A percentile compares a stretch with the other conserved stretches of the same genome.
phyloP scores from a whole-genome alignment of 2,113 vertebrate genomes.

The Todiramphus chloris region DNA sequence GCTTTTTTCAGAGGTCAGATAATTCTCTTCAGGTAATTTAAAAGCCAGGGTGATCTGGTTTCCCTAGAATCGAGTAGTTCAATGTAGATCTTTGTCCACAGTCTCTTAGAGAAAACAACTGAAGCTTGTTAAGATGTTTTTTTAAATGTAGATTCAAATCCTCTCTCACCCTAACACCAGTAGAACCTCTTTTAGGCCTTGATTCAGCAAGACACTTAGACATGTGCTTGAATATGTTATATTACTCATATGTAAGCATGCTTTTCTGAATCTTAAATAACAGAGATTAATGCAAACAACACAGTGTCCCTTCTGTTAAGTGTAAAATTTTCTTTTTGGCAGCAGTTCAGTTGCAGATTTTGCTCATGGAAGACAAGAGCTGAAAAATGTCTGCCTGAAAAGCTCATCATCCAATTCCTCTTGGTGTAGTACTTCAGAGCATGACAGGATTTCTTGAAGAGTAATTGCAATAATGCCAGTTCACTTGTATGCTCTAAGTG shows the following conservation, averaged over 20 bases:
- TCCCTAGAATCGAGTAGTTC: background rate
- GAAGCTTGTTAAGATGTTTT: background rate
- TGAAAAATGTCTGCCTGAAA: conserved; percentile 25
- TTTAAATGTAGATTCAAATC: background rate
- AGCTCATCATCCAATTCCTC: background rate
- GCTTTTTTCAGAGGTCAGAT: background rate
- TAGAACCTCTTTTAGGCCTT: background rate
- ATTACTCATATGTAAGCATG: background rate
- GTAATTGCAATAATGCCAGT: background rate
- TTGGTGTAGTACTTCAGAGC: conserved; percentile 15
- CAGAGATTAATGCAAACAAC: background rate
- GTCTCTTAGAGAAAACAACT: background rate
- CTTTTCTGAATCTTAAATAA: conserved; percentile 16
- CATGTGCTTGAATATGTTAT: background rate
- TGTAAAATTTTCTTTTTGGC: conserved; percentile 12
- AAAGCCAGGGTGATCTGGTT: background rate
- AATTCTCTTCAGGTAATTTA: background rate
- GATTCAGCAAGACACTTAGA: background rate
- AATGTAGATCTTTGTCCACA: background rate
- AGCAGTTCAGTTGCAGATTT: conserved; percentile 8
- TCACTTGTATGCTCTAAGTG: background rate
- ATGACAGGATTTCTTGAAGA: background rate
- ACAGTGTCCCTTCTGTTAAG: conserved; percentile 1
- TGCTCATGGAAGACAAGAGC: background rate
- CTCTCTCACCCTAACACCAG: background rate